Conservation (phyloP, 2,797 vertebrate species). For the Myotis pilosus region DNA sequence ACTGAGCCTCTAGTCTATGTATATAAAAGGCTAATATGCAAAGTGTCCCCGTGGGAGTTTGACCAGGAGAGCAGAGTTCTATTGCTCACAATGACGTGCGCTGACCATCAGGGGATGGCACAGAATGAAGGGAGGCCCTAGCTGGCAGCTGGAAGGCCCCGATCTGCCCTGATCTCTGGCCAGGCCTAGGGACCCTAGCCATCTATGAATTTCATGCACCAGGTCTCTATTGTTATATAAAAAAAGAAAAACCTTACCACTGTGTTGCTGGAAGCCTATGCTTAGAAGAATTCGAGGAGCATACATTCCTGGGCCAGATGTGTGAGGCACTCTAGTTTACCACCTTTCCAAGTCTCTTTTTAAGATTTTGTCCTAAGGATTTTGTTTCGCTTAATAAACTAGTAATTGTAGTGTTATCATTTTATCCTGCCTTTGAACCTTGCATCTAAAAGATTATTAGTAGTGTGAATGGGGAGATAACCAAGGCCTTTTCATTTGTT, state of each 20-base stretch:
- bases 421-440: slow-evolving; percentile 12
- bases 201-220: too few relatives aligned
- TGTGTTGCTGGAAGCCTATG: background rate
- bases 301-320: background rate
- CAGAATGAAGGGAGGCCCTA: too few relatives aligned
- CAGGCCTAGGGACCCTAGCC: too few relatives aligned
- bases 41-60: too few relatives aligned
- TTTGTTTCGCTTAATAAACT: slow-evolving; percentile 24
- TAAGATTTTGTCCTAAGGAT: background rate
- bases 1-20: background rate
- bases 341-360: slow-evolving; percentile 14
- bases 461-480: background rate
- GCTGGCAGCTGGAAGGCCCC: too few relatives aligned
- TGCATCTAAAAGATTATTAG: background rate
- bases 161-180: too few relatives aligned
- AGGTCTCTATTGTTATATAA: too few relatives aligned
- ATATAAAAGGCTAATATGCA: too few relatives aligned
- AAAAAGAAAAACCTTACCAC: background rate
- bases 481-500: background rate
- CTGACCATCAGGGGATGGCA: too few relatives aligned
- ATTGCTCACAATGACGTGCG: too few relatives aligned
- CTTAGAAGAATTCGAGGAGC: background rate
- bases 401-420: background rate
- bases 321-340: background rate
- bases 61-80: too few relatives aligned